Evolutionary conservation across 2,888 invertebrate genomes (phyloP).

Genomic region (Zelleria hepariella): DNA sequence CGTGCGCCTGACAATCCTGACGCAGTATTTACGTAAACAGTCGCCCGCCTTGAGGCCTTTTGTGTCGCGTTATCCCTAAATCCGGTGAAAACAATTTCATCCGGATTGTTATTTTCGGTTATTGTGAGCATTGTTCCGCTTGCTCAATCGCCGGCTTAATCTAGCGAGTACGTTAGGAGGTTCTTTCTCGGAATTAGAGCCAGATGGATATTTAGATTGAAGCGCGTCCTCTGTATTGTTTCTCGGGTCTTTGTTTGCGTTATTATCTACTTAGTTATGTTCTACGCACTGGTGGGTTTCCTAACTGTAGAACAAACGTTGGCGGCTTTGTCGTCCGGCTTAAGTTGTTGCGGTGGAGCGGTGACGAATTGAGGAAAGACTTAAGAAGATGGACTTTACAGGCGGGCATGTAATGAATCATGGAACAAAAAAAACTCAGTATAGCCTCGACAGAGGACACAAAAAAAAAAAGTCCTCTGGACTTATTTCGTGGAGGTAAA

Average conservation of each 20-base stretch:
- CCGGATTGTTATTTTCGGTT: slow-evolving; percentile 34
- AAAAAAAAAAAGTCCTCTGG: too few relatives aligned
- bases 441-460: too few relatives aligned
- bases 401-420: too few relatives aligned
- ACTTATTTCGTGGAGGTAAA: too few relatives aligned
- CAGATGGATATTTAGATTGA: neutral
- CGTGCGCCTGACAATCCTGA: slow-evolving; percentile 58
- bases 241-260: neutral
- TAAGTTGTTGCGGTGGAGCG: too few relatives aligned
- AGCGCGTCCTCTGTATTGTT: neutral
- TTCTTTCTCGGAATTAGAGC: slow-evolving; percentile 1
- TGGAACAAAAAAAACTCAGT: too few relatives aligned
- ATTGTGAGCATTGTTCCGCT: slow-evolving; percentile 26
- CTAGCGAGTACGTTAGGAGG: slow-evolving; percentile 6
- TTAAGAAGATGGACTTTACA: too few relatives aligned
- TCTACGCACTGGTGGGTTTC: neutral
- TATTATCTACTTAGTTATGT: too few relatives aligned
- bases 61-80: slow-evolving; percentile 44
- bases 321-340: neutral
- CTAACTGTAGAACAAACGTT: neutral
- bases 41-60: slow-evolving; percentile 28
- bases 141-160: slow-evolving; percentile 26
- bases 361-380: too few relatives aligned
- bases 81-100: slow-evolving; percentile 47
- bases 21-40: slow-evolving; percentile 54